Percentiles rank a stretch among this genome's conserved stretches.
Evolutionary conservation across 1,140 invertebrate genomes (phyloP).

Genomic region (Mya arenaria): DNA sequence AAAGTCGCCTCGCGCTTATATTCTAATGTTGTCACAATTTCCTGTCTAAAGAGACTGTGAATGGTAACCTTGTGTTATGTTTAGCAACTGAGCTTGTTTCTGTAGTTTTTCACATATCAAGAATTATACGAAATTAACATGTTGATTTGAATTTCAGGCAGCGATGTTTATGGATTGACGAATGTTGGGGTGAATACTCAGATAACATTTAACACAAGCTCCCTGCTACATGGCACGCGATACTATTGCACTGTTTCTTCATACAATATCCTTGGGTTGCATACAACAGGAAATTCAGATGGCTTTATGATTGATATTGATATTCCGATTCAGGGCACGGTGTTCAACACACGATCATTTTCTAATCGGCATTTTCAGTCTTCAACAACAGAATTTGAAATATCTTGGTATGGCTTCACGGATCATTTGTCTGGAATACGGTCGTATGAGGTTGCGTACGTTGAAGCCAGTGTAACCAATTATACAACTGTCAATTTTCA

Average conservation of each 20-base stretch:
- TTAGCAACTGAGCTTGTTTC: no score
- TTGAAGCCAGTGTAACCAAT: neutral
- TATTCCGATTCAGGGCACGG: conserved; percentile 53
- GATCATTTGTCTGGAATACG: conserved; percentile 51
- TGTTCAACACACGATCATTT: conserved; percentile 48
- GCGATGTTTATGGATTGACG: conserved; percentile 19
- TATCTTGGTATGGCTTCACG: conserved; percentile 62
- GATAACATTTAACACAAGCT: neutral
- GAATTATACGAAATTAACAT: no score
- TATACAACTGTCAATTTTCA: neutral
- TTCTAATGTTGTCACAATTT: no score
- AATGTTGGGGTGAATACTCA: conserved; percentile 21
- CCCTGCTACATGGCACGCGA: conserved; percentile 46
- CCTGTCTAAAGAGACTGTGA: no score
- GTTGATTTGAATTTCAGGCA: no score
- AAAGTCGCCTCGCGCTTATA: no score
- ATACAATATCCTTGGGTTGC: conserved; percentile 51
- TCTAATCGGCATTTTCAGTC: conserved; percentile 31
- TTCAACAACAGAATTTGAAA: conserved; percentile 23
- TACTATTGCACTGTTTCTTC: conserved; percentile 60
- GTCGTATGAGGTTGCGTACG: conserved; percentile 46
- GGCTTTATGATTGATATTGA: conserved; percentile 55
- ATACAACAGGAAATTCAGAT: conserved; percentile 51
- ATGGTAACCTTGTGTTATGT: no score
- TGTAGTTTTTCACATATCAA: no score